Percentiles rank a stretch among this genome's conserved stretches.
Evolutionary conservation across 1,140 invertebrate genomes (phyloP).

Genomic region (Matsumurasca onukii): DNA sequence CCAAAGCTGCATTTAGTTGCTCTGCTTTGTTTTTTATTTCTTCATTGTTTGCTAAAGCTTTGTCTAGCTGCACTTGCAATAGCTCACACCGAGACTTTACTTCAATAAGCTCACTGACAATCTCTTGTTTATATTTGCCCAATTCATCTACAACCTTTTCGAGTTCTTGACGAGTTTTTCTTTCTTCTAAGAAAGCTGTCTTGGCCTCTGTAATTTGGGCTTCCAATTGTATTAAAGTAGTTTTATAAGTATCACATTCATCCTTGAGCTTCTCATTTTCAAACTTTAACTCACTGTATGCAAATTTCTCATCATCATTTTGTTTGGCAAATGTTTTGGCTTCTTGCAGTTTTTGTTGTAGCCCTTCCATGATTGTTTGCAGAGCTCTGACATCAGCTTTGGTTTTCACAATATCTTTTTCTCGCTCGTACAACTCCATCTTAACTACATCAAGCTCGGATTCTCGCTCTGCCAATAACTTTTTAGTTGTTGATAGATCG

Average conservation of each 20-base stretch:
- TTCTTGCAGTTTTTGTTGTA: slow-evolving; percentile 37
- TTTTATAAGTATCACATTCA: slow-evolving; percentile 25
- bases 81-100: slow-evolving; percentile 10
- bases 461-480: slow-evolving; percentile 53
- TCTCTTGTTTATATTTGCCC: slow-evolving; percentile 40
- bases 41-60: not conserved
- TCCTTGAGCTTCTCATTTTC: slow-evolving; percentile 34
- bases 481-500: slow-evolving; percentile 49
- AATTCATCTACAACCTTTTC: slow-evolving; percentile 17
- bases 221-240: slow-evolving; percentile 24
- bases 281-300: slow-evolving; percentile 33
- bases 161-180: slow-evolving; percentile 1
- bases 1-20: slow-evolving; percentile 52
- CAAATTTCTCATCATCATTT: slow-evolving; percentile 29
- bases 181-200: slow-evolving; percentile 16
- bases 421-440: slow-evolving; percentile 57
- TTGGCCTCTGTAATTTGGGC: slow-evolving; percentile 23
- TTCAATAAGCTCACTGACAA: not conserved
- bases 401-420: slow-evolving; percentile 51
- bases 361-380: slow-evolving; percentile 32
- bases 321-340: slow-evolving; percentile 29
- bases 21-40: slow-evolving; percentile 2
- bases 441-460: slow-evolving; percentile 58
- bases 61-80: slow-evolving; percentile 18
- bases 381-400: slow-evolving; percentile 35